Evolutionary conservation across 92 coral and sea anemone species (phyloP), one percentile per base, ranked within the genome.

Genomic region (Palythoa grandis): DNA sequence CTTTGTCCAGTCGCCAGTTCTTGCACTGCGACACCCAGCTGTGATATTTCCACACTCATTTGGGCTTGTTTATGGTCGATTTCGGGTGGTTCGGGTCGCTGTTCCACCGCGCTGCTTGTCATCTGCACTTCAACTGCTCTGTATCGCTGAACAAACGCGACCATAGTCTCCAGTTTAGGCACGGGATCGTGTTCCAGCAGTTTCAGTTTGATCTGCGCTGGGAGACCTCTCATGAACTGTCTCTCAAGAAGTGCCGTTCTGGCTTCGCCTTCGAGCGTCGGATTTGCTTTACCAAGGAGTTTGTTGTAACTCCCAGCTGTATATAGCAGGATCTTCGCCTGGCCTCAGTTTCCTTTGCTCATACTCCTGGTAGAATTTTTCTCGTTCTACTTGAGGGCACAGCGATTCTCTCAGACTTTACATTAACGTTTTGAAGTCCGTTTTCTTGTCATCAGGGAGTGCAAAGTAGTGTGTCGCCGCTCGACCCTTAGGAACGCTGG

Each of bases 181-280:
- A 39, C 61, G 3, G 86, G 70, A 86, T 79, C 77, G 3, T 87
- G 60, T 80, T 79, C 90, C 48, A 80, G 7, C 38, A 87, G 70
- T 40, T 72, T 72, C 19, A 87, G 43, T 20, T 52, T 35, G 23
- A 70, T 39, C 20, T 80, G 48, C 12, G 80, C 19, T 12, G 82
- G 82, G 16, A 73, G 79, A 2, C n/a, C n/a, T n/a, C n/a, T n/a
- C n/a, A n/a, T n/a, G n/a, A n/a, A n/a, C n/a, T n/a, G n/a, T n/a
- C n/a, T 23, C 23, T 48, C 37, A 73, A 82, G 50, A 38, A 82
- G 70, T 22, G 77, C 83, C 4, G 50, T 40, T 16, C 52, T 72
- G 2, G 25, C 83, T 5, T 72, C 86, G 3, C 39, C 76, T 15
- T 54, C 19, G 6, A 87, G 66, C 40, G 74, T 24, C 8, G 60